These are phyloP conservation scores for Nomada ruficornis DNA, from an alignment of 2,888 invertebrate genomes.

Conservation along the genomic window DNA sequence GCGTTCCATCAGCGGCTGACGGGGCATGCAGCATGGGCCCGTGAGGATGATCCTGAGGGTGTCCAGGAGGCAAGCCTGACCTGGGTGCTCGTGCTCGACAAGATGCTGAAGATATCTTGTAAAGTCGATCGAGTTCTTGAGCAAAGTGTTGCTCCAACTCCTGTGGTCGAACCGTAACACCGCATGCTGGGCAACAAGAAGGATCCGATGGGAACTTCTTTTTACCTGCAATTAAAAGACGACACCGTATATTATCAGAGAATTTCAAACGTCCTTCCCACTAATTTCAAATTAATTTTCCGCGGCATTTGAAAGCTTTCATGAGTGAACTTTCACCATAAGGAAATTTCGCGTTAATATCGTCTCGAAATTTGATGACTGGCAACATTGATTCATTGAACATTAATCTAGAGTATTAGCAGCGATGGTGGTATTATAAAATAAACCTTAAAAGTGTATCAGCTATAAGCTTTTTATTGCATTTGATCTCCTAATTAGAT, in stretches of 20 bases:
- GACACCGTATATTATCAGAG: background rate
- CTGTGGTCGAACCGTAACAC: slow-evolving; percentile 91
- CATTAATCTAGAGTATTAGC: no score
- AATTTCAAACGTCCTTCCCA: background rate
- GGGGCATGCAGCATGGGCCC: slow-evolving; percentile 83
- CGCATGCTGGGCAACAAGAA: slow-evolving; percentile 95
- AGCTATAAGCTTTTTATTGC: no score
- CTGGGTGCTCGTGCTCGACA: slow-evolving; percentile 80
- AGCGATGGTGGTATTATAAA: no score
- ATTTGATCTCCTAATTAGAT: no score
- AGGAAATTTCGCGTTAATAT: no score
- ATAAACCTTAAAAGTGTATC: no score
- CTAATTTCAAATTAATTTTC: no score
- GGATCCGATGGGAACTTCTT: slow-evolving; percentile 86
- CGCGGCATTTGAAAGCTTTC: no score
- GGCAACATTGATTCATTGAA: no score
- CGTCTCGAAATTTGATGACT: no score
- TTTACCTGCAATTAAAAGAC: slow-evolving; percentile 74
- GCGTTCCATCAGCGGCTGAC: slow-evolving; percentile 84
- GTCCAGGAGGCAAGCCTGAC: slow-evolving; percentile 82
- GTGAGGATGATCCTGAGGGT: slow-evolving; percentile 80
- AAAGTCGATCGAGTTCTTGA: slow-evolving; percentile 91
- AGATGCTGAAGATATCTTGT: slow-evolving; percentile 85
- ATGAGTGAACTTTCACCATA: no score
- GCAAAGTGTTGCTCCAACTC: slow-evolving; percentile 94